Percentiles rank a stretch among this genome's conserved stretches.
phyloP scores from a whole-genome alignment of 2,113 vertebrate genomes.

The Takifugu flavidus region DNA sequence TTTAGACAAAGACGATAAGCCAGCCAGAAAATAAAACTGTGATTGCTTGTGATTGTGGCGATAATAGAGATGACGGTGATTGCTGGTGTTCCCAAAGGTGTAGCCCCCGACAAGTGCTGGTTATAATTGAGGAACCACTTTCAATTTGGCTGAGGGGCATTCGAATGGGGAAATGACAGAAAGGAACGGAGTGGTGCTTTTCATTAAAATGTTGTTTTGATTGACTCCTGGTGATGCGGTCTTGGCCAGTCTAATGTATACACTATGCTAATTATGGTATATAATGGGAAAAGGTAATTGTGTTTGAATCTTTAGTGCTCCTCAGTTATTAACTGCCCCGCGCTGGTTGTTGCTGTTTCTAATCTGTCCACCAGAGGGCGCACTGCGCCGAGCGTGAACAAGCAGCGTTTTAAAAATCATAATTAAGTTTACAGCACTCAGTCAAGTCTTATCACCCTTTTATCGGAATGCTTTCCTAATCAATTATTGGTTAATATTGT shows the following conservation, averaged over 20 bases:
- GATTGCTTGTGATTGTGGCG: conserved; percentile 47
- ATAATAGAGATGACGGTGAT: conserved; percentile 53
- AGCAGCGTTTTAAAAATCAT: neutral
- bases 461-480: too few species aligned
- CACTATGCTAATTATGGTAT: neutral
- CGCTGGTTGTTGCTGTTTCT: conserved; percentile 8
- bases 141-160: conserved; percentile 31
- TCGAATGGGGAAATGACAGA: conserved; percentile 38
- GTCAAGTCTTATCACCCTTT: too few species aligned
- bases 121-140: conserved; percentile 38
- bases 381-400: conserved; percentile 5
- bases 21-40: conserved; percentile 24
- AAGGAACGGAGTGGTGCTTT: neutral
- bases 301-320: neutral
- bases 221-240: conserved; percentile 10
- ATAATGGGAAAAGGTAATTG: neutral
- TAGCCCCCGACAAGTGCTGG: conserved; percentile 21
- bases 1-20: conserved; percentile 66
- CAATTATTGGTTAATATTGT: too few species aligned
- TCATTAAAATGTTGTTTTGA: conserved; percentile 29
- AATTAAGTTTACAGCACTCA: too few species aligned
- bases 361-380: conserved; percentile 47
- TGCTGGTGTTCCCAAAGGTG: conserved; percentile 41
- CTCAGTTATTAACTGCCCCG: neutral
- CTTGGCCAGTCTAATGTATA: neutral